These are phyloP conservation scores for Schizopygopsis pylzovi DNA, from an alignment of 2,797 vertebrate species.

Conservation along the genomic window DNA sequence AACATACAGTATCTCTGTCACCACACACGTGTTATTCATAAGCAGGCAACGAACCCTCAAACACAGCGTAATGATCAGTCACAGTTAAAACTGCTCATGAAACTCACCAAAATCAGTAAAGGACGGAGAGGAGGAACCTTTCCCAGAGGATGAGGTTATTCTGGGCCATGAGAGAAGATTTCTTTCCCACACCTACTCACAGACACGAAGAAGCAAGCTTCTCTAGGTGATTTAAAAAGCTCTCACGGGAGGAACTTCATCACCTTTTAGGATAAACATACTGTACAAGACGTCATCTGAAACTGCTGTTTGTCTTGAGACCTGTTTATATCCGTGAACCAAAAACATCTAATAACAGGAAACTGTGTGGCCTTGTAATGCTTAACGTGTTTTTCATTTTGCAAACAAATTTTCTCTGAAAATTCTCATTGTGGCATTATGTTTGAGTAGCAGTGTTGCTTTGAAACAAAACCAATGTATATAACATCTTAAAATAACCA, in stretches of 20 bases:
- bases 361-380: background rate
- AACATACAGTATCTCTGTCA: conserved; percentile 41
- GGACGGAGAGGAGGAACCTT: background rate
- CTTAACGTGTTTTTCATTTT: background rate
- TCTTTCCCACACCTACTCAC: conserved; percentile 48
- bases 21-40: conserved; percentile 36
- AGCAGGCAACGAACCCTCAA: background rate
- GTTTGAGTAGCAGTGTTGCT: too few species aligned
- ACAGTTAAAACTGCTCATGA: background rate
- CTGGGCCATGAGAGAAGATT: conserved; percentile 16
- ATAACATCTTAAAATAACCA: background rate
- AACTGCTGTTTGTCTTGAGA: background rate
- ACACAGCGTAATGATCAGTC: background rate
- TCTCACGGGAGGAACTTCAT: background rate
- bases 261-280: conserved; percentile 13
- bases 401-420: background rate
- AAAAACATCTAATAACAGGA: background rate
- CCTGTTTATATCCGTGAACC: background rate
- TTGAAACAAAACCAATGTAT: too few species aligned
- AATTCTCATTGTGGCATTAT: background rate
- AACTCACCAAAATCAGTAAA: background rate
- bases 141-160: conserved; percentile 23
- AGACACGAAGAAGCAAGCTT: conserved; percentile 13
- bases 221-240: conserved; percentile 2
- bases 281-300: background rate